Evolutionary conservation across 2,113 vertebrate genomes (phyloP), one percentile per base, ranked within the genome.

Genomic region (Paedocypris sp.): DNA sequence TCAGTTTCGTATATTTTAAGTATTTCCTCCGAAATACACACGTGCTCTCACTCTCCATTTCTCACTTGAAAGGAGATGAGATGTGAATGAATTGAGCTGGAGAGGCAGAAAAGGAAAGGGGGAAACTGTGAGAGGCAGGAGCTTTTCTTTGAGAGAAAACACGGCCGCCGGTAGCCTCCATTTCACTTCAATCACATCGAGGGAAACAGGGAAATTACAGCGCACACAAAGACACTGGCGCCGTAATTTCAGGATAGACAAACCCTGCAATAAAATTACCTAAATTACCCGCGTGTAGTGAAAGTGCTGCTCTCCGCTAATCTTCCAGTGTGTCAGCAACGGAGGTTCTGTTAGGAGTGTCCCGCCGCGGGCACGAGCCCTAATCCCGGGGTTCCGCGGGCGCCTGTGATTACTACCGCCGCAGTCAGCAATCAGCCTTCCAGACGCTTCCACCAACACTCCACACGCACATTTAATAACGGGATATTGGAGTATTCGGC

Each of bases 201-300:
- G 76, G 80, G 79, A 82, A 85, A 81, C 68, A 60, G 84, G 83
- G 76, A 82, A 87, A 89, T 88, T 85, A 80, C 71, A 82, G 77
- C 75, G 73, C 72, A 71, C 69, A 73, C 72, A 83, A 86, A 89
- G 77, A 83, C 83, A 79, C 71, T 69, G 75, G 80, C 77, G 82
- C 71, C 73, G 80, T 85, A 87, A 85, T 84, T 80, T 77, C 75
- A 70, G 70, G 74, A 73, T 70, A 77, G 75, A 65, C 75, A 82
- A 74, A 80, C 70, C 82, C 82, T 77, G 82, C 85, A 85, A 77
- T 76, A 78, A 81, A 85, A 85, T 88, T 80, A 85, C 82, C 76
- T 75, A 82, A 86, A 88, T 87, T 83, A 86, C 84, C 76, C 73
- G 71, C 58, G 77, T 66, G 77, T 74, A 78, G 41, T 70, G 61